A percentile compares a stretch with the other conserved stretches of the same genome.
Conservation (phyloP, 2,888 invertebrate genomes). For the Drosophila testacea region DNA sequence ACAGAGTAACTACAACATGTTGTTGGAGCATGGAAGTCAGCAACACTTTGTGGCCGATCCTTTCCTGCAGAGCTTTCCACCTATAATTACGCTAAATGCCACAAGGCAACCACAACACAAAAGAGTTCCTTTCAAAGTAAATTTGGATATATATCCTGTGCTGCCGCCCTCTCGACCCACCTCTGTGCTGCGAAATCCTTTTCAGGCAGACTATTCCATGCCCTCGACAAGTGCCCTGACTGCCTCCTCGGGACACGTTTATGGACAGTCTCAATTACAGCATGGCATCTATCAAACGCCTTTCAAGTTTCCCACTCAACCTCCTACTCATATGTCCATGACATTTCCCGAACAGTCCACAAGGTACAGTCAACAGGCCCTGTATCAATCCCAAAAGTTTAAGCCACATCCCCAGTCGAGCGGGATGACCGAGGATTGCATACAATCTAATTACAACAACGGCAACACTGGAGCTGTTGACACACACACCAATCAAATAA, state of each 20-base stretch:
- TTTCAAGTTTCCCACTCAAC: constrained; percentile 72
- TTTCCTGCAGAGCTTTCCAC: constrained; percentile 61
- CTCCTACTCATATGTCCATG: constrained; percentile 45
- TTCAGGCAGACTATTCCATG: constrained; percentile 67
- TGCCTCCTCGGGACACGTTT: constrained; percentile 36
- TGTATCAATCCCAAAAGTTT: constrained; percentile 62
- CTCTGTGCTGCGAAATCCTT: constrained; percentile 74
- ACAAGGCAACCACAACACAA: constrained; percentile 76
- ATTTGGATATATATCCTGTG: constrained; percentile 88
- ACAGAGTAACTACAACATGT: constrained; percentile 67
- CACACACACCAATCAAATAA: constrained; percentile 86
- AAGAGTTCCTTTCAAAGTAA: constrained; percentile 88
- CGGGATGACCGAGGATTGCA: constrained; percentile 58
- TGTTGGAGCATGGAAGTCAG: constrained; percentile 59
- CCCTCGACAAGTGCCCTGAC: constrained; percentile 45
- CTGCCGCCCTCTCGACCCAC: constrained; percentile 81
- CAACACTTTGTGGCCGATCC: constrained; percentile 75
- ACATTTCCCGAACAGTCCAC: constrained; percentile 70
- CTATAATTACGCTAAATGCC: constrained; percentile 71
- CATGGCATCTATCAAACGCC: constrained; percentile 69
- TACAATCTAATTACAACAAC: constrained; percentile 18
- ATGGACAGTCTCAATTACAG: constrained; percentile 45
- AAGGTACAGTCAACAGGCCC: constrained; percentile 62
- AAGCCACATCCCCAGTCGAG: constrained; percentile 56
- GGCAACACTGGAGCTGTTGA: constrained; percentile 28